Base-by-base conservation (phyloP, 2,113 vertebrate species). In the Lagopus leucura region DNA sequence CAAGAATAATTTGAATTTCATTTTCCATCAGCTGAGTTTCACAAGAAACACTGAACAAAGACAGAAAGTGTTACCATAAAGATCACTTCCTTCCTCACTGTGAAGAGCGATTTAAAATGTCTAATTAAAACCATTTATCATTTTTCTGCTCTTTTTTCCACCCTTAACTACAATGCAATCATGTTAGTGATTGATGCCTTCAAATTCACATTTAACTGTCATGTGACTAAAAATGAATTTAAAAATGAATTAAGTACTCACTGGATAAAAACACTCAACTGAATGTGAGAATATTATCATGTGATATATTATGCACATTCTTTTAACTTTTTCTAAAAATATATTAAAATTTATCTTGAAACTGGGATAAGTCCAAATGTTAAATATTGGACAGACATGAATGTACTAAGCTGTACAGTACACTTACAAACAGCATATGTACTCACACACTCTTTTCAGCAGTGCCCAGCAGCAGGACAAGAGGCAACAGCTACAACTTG, bases 41-140 rank as follows among this genome's bases (percentile, higher is more conserved):
- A 70, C 50, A 82, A 73, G 54, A 63, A 94, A 73, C 6, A 42
- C 13, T 16, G n/a, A 40, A 80, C 85, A 60, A 66, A 36, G 5
- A 66, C 10, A 12, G 24, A 66, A 88, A 71, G 43, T 61, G 57
- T 76, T 30, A 24, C 42, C 69, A 86, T 36, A 19, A 58, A 1
- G 2, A 76, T 1, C 11, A 50, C 21, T 65, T 91, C 22, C 77
- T 85, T 88, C 61, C 17, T 90, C 16, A 52, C 15, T 57, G 19
- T 78, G 42, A 67, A 82, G 85, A 90, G 20, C n/a, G 13, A 74
- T 77, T 77, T 77, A 22, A 88, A 80, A 90, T 83, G 42, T 73
- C 52, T 88, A 94, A 95, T 86, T 93, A 88, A 71, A 92, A 80
- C 19, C 64, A 90, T 88, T 86, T 74, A 74, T 88, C 54, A 83